Conservation (phyloP, 1,140 invertebrate species). For the Atta colombica region DNA sequence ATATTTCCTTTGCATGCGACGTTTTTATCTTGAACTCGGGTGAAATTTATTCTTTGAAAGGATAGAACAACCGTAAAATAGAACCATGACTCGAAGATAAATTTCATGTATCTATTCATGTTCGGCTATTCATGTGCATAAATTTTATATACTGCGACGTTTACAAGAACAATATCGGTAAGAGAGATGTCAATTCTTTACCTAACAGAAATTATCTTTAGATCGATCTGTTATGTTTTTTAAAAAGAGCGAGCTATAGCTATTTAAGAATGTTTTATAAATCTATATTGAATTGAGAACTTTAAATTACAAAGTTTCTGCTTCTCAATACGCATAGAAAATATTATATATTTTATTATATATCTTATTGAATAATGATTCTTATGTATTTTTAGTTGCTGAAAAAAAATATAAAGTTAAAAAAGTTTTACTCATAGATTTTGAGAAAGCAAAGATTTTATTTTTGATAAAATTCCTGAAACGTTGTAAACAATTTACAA, state of each 20-base stretch:
- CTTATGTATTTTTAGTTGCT: no score
- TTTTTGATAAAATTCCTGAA: no score
- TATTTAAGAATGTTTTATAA: not conserved
- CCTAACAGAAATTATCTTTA: not conserved
- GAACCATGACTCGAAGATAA: slow-evolving; percentile 17
- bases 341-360: no score
- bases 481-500: no score
- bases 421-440: no score
- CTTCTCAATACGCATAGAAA: no score
- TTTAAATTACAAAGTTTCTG: no score
- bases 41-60: slow-evolving; percentile 6
- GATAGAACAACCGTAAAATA: not conserved
- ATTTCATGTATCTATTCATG: slow-evolving; percentile 32
- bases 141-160: not conserved
- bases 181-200: slow-evolving; percentile 16
- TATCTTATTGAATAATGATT: no score
- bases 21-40: slow-evolving; percentile 20
- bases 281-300: not conserved
- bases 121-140: slow-evolving; percentile 31
- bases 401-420: no score
- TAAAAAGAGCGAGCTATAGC: not conserved
- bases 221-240: not conserved
- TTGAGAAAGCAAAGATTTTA: no score
- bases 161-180: slow-evolving; percentile 13
- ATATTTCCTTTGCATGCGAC: slow-evolving; percentile 25